Conservation (phyloP, 2,888 invertebrate genomes). For the Drosophila pseudotakahashii region DNA sequence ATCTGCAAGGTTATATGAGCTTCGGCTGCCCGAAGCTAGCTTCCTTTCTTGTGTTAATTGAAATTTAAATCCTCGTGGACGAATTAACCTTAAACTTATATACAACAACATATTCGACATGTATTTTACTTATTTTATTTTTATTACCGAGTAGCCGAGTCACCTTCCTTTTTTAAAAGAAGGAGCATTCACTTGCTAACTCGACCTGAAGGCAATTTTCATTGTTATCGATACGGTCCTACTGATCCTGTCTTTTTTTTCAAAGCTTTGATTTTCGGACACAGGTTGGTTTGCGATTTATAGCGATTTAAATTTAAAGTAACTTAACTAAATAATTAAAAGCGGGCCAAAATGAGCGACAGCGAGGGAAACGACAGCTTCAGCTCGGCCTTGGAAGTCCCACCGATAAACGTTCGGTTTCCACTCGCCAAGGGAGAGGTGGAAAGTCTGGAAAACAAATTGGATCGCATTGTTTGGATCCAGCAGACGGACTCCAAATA, state of each 20-base stretch:
- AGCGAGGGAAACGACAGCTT: slow-evolving; percentile 30
- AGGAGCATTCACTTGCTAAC: too few relatives aligned
- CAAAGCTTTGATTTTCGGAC: not conserved
- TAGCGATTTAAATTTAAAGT: not conserved
- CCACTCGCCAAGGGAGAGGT: slow-evolving; percentile 18
- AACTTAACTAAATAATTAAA: not conserved
- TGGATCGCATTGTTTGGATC: slow-evolving; percentile 45
- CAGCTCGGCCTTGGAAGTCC: slow-evolving; percentile 31
- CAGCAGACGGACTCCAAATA: slow-evolving; percentile 52
- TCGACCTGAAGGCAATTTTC: too few relatives aligned
- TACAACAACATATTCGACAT: too few relatives aligned
- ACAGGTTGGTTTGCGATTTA: not conserved
- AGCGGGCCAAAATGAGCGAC: not conserved
- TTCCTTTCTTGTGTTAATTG: too few relatives aligned
- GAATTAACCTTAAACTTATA: too few relatives aligned
- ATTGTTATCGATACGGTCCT: too few relatives aligned
- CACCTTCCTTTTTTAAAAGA: too few relatives aligned
- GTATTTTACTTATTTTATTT: too few relatives aligned
- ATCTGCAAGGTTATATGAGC: too few relatives aligned
- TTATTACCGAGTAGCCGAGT: too few relatives aligned
- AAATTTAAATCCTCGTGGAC: too few relatives aligned
- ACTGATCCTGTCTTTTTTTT: not conserved
- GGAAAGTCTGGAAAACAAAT: slow-evolving; percentile 44
- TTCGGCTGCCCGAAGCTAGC: too few relatives aligned
- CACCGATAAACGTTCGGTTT: not conserved